Evolutionary conservation across 2,797 vertebrate species (phyloP), one percentile per base, ranked within the genome.

Genomic region (Smutsia gigantea): DNA sequence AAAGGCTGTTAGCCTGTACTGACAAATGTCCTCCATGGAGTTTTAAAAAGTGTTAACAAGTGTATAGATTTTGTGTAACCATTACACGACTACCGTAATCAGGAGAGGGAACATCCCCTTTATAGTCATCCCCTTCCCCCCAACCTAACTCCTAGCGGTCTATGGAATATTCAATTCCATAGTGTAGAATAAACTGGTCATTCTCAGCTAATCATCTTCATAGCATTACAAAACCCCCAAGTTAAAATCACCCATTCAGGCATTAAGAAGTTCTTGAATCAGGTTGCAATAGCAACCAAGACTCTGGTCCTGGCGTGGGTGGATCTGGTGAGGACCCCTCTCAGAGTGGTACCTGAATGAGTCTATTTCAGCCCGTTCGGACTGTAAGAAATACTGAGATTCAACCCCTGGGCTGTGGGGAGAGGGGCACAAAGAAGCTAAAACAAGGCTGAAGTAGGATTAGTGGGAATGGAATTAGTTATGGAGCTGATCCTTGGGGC

Each of bases 151-250:
- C n/a, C 49, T 61, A 81, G 51, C 84, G 49, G 39, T 7, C 46
- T 94, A 69, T 71, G 29, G 61, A 93, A 93, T 79, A 77, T 64
- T 87, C 85, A 69, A 75, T 84, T 95, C 71, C 34, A 31, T 53
- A 57, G 39, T 95, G 46, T 91, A 46, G 51, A 85, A 83, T 85
- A 68, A 90, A 95, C 51, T 74, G 71, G 57, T 72, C 66, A 46
- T 94, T 96, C 61, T 91, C 64, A 97, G 81, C 39, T 93, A 75
- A 91, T 93, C 51, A 63, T 84, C 71, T 91, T 92, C 59, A 92
- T 51, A 59, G 46, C n/a, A 88, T 75, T 74, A 81, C 15, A 53
- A 81, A 75, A 42, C 6, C 19, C 61, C 57, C 55, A 68, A 83
- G 51, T 83, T 87, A 92, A 88, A 95, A 96, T 39, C 82, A 72